Evolutionary conservation across 2,797 vertebrate genomes (phyloP), one percentile per base, ranked within the genome.

Genomic region (Austrolebias charrua): DNA sequence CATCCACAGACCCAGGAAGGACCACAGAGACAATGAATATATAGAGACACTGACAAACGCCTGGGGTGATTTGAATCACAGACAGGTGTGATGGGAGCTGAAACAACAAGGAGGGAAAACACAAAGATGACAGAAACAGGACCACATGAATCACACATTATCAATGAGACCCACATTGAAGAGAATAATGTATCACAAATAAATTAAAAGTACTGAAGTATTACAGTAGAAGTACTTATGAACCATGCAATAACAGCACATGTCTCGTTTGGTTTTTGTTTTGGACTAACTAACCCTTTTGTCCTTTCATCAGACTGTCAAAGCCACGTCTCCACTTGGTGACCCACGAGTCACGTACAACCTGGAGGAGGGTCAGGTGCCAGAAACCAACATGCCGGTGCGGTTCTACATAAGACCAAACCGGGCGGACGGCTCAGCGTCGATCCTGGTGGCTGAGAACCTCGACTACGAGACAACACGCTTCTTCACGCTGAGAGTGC

Each of bases 351-450:
- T 96, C 67, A 96, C 93, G 0, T 96, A 96, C 71, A 94, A 93
- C 77, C 90, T 96, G 81, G 95, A 96, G 77, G 95, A 96, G 73
- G 95, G 95, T 40, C 94, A 94, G 79, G 92, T 96, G 38, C 93
- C 95, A 4, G 95, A 95, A 88, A 94, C 95, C 62, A 96, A 96
- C 91, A 93, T 94, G 92, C 95, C 95, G 2, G 92, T 95, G 56
- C 91, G 90, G 15, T 96, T 96, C 91, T 96, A 96, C 88, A 87
- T 96, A 78, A 95, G 94, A 67, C 93, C 94, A 13, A 96, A 95
- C 88, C 90, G 95, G 51, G 88, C 82, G 0, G 94, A 95, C 56
- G 90, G 94, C 63, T 95, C 95, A 1, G 95, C 94, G 2, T 94
- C 94, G 54, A 91, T 96, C 78, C 87, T 96, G 75, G 91, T 96